Evolutionary conservation across 2,797 vertebrate genomes (phyloP), one percentile per base, ranked within the genome.

Genomic region (Parambassis ranga): DNA sequence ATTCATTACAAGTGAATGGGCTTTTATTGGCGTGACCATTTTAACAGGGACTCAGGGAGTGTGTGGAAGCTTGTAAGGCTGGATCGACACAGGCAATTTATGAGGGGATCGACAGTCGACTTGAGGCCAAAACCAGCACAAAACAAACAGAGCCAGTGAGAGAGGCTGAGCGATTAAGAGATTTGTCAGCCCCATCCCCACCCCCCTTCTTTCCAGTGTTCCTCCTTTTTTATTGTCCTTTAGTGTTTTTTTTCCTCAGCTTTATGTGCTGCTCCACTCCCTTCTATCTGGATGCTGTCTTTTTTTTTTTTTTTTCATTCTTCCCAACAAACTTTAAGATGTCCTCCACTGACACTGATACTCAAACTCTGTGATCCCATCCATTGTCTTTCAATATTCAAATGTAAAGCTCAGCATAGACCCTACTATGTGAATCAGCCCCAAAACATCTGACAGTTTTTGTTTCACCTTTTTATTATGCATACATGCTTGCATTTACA

Each of bases 1-100:
- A 85, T 89, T 90, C 86, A 89, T 90, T 86, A 83, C 69, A 23
- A 79, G 79, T 81, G 75, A 86, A 89, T 81, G 56, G 76, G 77
- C 42, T 79, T 87, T 86, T 84, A 89, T 90, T 84, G 81, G 77
- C 75, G 70, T 81, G 85, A 78, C 83, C 76, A 7, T 81, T 86
- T 80, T 83, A 85, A 89, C 82, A 68, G 75, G 77, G 68, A 83
- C 76, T 74, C 28, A 0, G 76, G 82, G 84, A 81, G 59, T 43
- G 38, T 60, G 60, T 50, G 71, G 72, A 83, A 64, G 75, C 77
- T 77, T 75, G 83, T 69, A 71, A 71, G 69, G 65, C 62, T 24
- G 59, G 19, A 81, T 87, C 48, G 71, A 87, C 84, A 57, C 65
- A 60, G 68, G 78, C 83, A 74, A 88, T 87, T 90, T 89, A 88